Conservation (phyloP, 2,113 vertebrate genomes). For the Eonycteris spelaea region DNA sequence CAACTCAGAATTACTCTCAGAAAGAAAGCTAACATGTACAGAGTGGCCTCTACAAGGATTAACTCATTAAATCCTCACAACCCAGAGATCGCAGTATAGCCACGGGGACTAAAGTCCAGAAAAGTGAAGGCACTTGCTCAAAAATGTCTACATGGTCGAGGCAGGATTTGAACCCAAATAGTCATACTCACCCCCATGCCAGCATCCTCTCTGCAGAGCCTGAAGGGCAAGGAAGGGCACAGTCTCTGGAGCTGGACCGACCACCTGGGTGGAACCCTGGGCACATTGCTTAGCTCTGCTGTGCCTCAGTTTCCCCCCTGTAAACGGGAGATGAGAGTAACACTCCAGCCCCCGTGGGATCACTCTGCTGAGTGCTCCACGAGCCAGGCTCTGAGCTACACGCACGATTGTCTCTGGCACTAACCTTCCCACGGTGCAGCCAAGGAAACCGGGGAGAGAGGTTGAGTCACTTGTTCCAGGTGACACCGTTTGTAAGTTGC, state of each 20-base stretch:
- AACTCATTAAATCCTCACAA: background rate
- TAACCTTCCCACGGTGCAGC: background rate
- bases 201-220: background rate
- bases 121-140: background rate
- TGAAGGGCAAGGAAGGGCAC: background rate
- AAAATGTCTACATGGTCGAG: rapidly evolving
- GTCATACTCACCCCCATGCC: background rate
- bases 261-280: background rate
- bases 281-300: background rate
- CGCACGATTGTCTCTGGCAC: background rate
- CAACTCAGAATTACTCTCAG: background rate
- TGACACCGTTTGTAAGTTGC: background rate
- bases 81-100: background rate
- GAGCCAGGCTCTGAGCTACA: background rate
- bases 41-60: background rate
- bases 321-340: background rate
- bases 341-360: rapidly evolving
- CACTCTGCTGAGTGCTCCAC: background rate
- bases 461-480: background rate
- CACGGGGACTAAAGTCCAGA: background rate
- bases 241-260: background rate
- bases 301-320: background rate
- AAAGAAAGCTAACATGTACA: rapidly evolving
- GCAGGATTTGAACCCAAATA: background rate
- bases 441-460: background rate